Percentiles rank a stretch among this genome's conserved stretches.
Conservation (phyloP, 64 coral and sea anemone species). For the Actinia equina region DNA sequence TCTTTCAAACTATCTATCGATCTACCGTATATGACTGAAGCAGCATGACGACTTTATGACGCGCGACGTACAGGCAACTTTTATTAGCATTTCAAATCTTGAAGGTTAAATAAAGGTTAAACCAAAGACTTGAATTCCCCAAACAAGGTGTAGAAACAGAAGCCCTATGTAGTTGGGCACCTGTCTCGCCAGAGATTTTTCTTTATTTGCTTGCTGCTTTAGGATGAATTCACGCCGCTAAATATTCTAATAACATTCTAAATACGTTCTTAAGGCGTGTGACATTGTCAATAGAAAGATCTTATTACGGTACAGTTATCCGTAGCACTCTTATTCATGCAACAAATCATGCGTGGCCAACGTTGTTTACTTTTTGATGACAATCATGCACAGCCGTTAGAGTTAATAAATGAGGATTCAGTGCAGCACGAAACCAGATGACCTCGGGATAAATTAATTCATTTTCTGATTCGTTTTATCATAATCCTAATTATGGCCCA, state of each 20-base stretch:
- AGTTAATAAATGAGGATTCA: too few relatives aligned
- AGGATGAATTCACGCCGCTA: not conserved
- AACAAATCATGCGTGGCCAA: not conserved
- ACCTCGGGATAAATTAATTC: too few relatives aligned
- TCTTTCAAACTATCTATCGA: not conserved
- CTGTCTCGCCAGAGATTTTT: not conserved
- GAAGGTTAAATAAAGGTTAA: slow-evolving; percentile 10
- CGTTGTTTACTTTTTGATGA: not conserved
- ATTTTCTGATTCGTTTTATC: too few relatives aligned
- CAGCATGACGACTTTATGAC: not conserved
- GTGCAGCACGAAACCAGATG: too few relatives aligned
- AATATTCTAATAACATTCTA: not conserved
- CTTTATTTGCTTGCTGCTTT: not conserved
- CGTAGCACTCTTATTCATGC: not conserved
- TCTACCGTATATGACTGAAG: not conserved
- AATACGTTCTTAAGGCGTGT: slow-evolving; percentile 9
- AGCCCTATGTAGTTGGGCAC: not conserved
- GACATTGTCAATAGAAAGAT: not conserved
- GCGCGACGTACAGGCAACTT: not conserved
- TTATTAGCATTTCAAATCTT: slow-evolving; percentile 6
- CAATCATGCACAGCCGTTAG: not conserved
- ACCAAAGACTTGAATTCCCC: not conserved
- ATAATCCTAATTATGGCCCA: too few relatives aligned
- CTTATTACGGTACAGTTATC: not conserved
- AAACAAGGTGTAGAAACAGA: not conserved